Percentiles rank a stretch among this genome's conserved stretches.
Evolutionary conservation across 2,888 invertebrate species (phyloP).

Genomic region (Mythimna lalbum): DNA sequence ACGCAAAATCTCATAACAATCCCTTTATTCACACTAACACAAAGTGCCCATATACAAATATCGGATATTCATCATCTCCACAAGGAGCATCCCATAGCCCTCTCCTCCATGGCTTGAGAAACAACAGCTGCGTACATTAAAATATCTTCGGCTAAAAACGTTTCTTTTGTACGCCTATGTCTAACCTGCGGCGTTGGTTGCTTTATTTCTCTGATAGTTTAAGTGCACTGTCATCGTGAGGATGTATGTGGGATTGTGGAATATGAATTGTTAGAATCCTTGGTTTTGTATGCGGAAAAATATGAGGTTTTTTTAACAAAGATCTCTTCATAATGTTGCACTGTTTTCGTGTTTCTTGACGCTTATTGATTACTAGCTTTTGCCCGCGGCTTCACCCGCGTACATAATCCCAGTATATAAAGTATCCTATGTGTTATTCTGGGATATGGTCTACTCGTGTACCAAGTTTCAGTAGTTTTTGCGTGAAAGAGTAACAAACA

Average conservation of each 20-base stretch:
- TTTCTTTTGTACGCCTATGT: constrained; percentile 63
- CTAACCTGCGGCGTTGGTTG: constrained; percentile 61
- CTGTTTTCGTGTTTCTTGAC: too few relatives aligned
- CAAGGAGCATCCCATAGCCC: constrained; percentile 34
- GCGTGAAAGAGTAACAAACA: too few relatives aligned
- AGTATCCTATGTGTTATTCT: too few relatives aligned
- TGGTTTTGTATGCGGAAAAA: constrained; percentile 4
- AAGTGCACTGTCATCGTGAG: constrained; percentile 61
- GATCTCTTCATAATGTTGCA: too few relatives aligned
- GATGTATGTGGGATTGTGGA: constrained; percentile 5
- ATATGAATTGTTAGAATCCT: constrained; percentile 12
- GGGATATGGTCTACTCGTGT: too few relatives aligned
- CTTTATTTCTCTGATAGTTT: constrained; percentile 57
- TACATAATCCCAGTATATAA: too few relatives aligned
- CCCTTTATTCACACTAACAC: constrained; percentile 5
- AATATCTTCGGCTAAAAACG: constrained; percentile 64
- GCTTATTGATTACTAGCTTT: too few relatives aligned
- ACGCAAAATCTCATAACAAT: not conserved
- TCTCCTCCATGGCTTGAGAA: constrained; percentile 46
- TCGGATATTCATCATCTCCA: constrained; percentile 54
- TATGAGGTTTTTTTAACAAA: not conserved
- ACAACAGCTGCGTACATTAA: constrained; percentile 62
- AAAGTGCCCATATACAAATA: constrained; percentile 41
- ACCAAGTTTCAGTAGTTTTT: too few relatives aligned
- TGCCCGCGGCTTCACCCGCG: too few relatives aligned